Evolutionary conservation across 1,140 invertebrate species (phyloP).

Genomic region (Lerema accius): DNA sequence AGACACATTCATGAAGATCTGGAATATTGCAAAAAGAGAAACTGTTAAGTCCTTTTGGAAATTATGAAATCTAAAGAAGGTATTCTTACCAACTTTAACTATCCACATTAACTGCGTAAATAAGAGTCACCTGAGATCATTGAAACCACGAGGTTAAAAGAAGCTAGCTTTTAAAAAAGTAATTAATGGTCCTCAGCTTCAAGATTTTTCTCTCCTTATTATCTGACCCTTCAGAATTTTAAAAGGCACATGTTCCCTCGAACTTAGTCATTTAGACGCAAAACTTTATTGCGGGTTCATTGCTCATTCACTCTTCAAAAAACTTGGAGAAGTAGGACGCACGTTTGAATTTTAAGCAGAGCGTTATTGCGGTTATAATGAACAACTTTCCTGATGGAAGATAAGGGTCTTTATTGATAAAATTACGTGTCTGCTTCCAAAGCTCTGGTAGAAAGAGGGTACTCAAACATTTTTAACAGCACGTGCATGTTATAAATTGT

Average conservation of each 20-base stretch:
- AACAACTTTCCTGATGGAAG: not conserved
- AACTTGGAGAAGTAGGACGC: conserved; percentile 21
- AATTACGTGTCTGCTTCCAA: not conserved
- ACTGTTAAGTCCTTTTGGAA: too few species aligned
- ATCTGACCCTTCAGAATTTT: not conserved
- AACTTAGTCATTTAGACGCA: conserved; percentile 14
- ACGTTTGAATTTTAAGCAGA: conserved; percentile 27
- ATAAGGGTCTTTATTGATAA: not conserved
- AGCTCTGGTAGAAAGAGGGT: too few species aligned
- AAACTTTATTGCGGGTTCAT: conserved; percentile 19
- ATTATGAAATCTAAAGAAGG: too few species aligned
- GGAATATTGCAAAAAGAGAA: too few species aligned
- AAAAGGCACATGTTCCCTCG: conserved; percentile 1
- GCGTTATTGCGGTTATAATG: not conserved
- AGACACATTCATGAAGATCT: too few species aligned
- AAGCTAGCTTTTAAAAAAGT: not conserved
- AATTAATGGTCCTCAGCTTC: not conserved
- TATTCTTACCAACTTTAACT: too few species aligned
- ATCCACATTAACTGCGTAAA: too few species aligned
- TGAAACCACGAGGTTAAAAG: too few species aligned
- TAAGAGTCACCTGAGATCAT: too few species aligned
- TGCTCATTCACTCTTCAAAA: conserved; percentile 25
- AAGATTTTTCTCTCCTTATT: not conserved
- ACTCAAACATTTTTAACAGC: too few species aligned
- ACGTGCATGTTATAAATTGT: too few species aligned